phyloP scores from a whole-genome alignment of 2,888 invertebrate genomes.

The Palloptera scutellata region DNA sequence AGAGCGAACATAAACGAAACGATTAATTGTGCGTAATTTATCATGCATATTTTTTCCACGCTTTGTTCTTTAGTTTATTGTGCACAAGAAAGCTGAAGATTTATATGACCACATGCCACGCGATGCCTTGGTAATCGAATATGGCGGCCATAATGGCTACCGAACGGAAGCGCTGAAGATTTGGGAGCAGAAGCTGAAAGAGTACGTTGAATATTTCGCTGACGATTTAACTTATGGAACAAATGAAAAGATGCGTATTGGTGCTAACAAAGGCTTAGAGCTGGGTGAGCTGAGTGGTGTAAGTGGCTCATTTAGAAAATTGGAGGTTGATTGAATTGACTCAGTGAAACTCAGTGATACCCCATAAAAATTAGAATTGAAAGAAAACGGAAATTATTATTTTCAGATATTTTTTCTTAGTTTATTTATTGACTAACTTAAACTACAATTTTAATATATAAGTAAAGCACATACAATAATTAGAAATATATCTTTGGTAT shows the following conservation, averaged over 20 bases:
- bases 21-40: background rate
- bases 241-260: slow-evolving; percentile 51
- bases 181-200: slow-evolving; percentile 45
- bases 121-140: slow-evolving; percentile 53
- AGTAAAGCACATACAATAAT: too few species aligned
- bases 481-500: too few species aligned
- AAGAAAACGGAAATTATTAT: background rate
- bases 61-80: slow-evolving; percentile 44
- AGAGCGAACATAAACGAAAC: slow-evolving; percentile 12
- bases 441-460: too few species aligned
- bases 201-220: slow-evolving; percentile 48
- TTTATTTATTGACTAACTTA: background rate
- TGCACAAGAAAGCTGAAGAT: slow-evolving; percentile 56
- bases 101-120: slow-evolving; percentile 50
- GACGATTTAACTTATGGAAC: slow-evolving; percentile 48
- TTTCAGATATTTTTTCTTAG: slow-evolving; percentile 10
- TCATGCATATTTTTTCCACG: background rate
- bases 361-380: too few species aligned
- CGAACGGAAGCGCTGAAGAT: slow-evolving; percentile 50
- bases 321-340: slow-evolving; percentile 48
- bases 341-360: background rate
- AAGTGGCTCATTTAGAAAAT: slow-evolving; percentile 52
- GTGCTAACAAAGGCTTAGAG: slow-evolving; percentile 42
- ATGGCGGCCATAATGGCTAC: slow-evolving; percentile 54
- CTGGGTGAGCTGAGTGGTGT: slow-evolving; percentile 49